Evolutionary conservation across 2,888 invertebrate genomes (phyloP).

Genomic region (Beris chalybata): DNA sequence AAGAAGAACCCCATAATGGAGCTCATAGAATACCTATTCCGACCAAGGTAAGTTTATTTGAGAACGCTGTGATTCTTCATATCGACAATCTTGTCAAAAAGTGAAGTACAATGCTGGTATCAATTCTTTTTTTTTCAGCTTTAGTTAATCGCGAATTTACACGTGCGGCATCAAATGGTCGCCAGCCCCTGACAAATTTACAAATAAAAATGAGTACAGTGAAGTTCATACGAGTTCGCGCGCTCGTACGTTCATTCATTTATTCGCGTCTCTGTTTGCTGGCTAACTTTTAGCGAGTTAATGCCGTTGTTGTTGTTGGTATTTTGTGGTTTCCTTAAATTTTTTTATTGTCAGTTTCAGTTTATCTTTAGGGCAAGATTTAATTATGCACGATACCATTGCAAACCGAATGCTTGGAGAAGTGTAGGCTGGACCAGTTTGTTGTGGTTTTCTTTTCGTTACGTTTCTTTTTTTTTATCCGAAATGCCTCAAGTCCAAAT

Average conservation of each 20-base stretch:
- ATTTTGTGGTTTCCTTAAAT: neutral
- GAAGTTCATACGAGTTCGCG: slow-evolving; percentile 22
- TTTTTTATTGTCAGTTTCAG: slow-evolving; percentile 1
- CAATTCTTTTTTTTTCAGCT: too few species aligned
- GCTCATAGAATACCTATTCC: too few species aligned
- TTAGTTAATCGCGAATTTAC: too few species aligned
- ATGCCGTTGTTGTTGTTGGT: slow-evolving; percentile 17
- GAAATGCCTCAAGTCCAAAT: neutral
- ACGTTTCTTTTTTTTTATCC: neutral
- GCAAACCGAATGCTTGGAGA: slow-evolving; percentile 11
- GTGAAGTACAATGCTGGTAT: too few species aligned
- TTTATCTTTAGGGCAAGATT: slow-evolving; percentile 28
- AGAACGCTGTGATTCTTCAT: too few species aligned
- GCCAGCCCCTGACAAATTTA: too few species aligned
- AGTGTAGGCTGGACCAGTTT: slow-evolving; percentile 21
- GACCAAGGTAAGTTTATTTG: too few species aligned
- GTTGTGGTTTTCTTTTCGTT: slow-evolving; percentile 5
- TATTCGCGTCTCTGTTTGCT: slow-evolving; percentile 17
- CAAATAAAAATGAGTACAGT: slow-evolving; percentile 16
- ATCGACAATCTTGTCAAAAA: too few species aligned
- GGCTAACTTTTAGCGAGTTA: slow-evolving; percentile 3
- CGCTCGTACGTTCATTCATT: slow-evolving; percentile 26
- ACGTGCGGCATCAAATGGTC: too few species aligned
- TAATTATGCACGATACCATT: slow-evolving; percentile 25
- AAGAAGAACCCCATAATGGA: too few species aligned